Evolutionary conservation across 2,113 vertebrate species (phyloP).

Genomic region (Lichenostomus cassidix): DNA sequence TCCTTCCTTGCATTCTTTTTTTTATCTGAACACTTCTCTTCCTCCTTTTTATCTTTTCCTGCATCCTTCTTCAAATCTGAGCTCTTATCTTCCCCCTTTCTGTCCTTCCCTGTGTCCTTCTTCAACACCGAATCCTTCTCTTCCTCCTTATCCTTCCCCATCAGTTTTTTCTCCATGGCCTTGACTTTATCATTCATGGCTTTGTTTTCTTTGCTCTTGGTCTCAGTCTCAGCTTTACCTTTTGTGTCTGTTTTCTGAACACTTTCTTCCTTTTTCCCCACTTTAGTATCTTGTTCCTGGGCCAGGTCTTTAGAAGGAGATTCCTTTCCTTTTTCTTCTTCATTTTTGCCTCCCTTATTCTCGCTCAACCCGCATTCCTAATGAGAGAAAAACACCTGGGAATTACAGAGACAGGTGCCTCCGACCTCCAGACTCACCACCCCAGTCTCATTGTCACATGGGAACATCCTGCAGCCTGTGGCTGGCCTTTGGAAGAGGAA

Average conservation of each 20-base stretch:
- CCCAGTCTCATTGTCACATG: not conserved
- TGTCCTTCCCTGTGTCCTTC: not conserved
- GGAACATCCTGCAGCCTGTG: not conserved
- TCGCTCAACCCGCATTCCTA: conserved; percentile 65
- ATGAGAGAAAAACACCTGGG: not conserved
- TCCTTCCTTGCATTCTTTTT: not conserved
- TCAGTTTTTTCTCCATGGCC: conserved; percentile 72
- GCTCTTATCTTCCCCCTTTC: not conserved
- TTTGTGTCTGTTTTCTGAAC: conserved; percentile 53
- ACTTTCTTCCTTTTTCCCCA: conserved; percentile 53
- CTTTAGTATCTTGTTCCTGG: conserved; percentile 37
- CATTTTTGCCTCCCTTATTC: conserved; percentile 56
- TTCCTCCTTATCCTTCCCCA: conserved; percentile 62
- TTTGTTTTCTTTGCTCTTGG: conserved; percentile 66
- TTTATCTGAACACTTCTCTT: not conserved
- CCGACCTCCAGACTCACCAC: not conserved
- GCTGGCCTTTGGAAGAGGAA: not conserved
- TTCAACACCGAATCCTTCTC: not conserved
- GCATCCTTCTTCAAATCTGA: not conserved
- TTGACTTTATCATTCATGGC: conserved; percentile 61
- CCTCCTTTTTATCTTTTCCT: conserved; percentile 43
- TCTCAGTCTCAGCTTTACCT: conserved; percentile 49
- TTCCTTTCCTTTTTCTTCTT: conserved; percentile 66
- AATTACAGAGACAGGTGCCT: not conserved
- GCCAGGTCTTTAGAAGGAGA: conserved; percentile 25